Base-by-base conservation (phyloP, 2,113 vertebrate species). In the Sialia sialis region DNA sequence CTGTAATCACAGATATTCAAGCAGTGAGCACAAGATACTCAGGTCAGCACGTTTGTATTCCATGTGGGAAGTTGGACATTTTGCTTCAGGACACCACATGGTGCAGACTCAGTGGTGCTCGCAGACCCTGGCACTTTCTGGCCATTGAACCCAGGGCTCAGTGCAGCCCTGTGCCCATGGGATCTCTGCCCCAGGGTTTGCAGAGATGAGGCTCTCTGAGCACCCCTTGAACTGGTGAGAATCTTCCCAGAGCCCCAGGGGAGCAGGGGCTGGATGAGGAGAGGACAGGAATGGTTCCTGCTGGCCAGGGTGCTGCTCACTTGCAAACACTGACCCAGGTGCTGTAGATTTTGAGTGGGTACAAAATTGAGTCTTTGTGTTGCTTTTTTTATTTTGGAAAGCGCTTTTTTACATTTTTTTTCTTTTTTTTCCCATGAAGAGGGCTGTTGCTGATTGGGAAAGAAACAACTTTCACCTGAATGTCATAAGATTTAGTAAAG, bases 1-100 rank as follows among this genome's bases (percentile, higher is more conserved):
- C 1, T 2, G 17, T 20, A 19, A 27, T 63, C 14, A 8, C 20
- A n/a, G 56, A 51, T 1, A 1, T 7, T 54, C 25, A 27, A 73
- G 59, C 19, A 46, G 16, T 38, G 27, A 16, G 27, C 62, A 22
- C 38, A 13, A 21, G 70, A 7, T 5, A 4, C 1, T 46, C 26
- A 12, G 17, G n/a, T 62, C 15, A 22, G 56, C 30, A 34, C 9
- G 43, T 48, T 25, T 43, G 26, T 16, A 3, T 56, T 30, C 5
- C 13, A 2, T 4, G 8, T 1, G 7, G 22, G 1, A 56, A 25
- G 27, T 0, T 72, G 63, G 52, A 4, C 0, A 0, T 15, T 54
- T 58, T n/a, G 52, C 56, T 15, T 67, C 27, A 79, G 82, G 67
- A 20, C 52, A 10, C 16, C 1, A 0, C 2, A 1, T 5, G 6